Conservation (phyloP, 2,797 vertebrate genomes). For the Gastrophryne carolinensis region DNA sequence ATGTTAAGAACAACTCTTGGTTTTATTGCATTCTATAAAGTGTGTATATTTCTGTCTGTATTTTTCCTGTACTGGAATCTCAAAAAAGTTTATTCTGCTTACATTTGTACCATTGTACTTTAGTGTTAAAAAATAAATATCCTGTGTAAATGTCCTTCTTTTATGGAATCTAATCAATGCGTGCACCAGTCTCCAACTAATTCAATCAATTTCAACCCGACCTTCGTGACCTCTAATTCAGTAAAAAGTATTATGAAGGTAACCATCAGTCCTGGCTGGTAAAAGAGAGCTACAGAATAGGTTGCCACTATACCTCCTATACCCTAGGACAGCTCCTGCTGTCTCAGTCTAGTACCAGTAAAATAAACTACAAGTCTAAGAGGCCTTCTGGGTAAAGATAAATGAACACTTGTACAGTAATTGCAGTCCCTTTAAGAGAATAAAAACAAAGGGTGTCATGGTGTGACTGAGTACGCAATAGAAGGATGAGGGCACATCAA, state of each 20-base stretch:
- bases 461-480: slow-evolving; percentile 76
- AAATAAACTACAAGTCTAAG: slow-evolving; percentile 74
- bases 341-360: slow-evolving; percentile 69
- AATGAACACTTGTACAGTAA: slow-evolving; percentile 89
- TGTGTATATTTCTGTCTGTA: no score
- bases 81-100: not conserved
- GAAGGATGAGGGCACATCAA: slow-evolving; percentile 85
- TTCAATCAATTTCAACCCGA: slow-evolving; percentile 64
- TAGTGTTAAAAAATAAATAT: slow-evolving; percentile 47
- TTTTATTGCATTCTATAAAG: not conserved
- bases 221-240: slow-evolving; percentile 76
- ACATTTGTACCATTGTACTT: slow-evolving; percentile 22
- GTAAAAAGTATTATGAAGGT: slow-evolving; percentile 52
- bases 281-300: slow-evolving; percentile 70
- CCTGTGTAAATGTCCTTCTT: slow-evolving; percentile 58
- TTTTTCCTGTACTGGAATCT: no score
- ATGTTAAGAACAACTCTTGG: no score
- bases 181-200: slow-evolving; percentile 74
- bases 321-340: slow-evolving; percentile 84
- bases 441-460: slow-evolving; percentile 84
- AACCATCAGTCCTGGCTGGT: slow-evolving; percentile 88
- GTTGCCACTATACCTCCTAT: slow-evolving; percentile 72
- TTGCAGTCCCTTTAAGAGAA: slow-evolving; percentile 82
- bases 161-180: slow-evolving; percentile 61
- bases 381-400: slow-evolving; percentile 81